Evolutionary conservation across 2,888 invertebrate genomes (phyloP), one percentile per base, ranked within the genome.

Genomic region (Oligia latruncula): DNA sequence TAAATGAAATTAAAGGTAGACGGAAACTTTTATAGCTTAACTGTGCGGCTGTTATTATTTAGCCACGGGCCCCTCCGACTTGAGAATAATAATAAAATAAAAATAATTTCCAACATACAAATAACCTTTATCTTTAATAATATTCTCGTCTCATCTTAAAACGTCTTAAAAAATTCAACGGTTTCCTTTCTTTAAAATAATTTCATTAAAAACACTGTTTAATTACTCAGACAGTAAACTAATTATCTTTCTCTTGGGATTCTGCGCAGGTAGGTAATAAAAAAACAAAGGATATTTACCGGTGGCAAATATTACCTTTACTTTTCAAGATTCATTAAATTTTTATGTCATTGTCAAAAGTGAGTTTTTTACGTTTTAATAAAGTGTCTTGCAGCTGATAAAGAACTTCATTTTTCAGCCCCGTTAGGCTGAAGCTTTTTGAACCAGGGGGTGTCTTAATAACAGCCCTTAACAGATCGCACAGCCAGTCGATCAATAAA

Each of bases 301-400:
- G 13, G 6, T n/a, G 58, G 23, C 55, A 85, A 81, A 85, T 65
- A 81, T 72, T 74, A 74, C 71, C 60, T 60, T 65, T 68, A 81
- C 77, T 84, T 74, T 84, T 85, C 71, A 68, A 71, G 71, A 81
- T 77, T 85, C 71, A 77, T 85, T 77, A 74, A 52, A 60, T 64
- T 67, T 73, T 85, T 35, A 74, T 71, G 60, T 46, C n/a, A 40
- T 71, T 40, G 29, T 29, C 29, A 29, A 68, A 77, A 77, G 71
- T 65, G 43, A 60, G 46, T 46, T 58, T 71, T 58, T 55, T 62
- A 77, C 60, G 65, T 65, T 81, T 64, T 73, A 78, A 83, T 60
- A 3, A 78, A 83, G 62, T 83, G 49, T 60, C 35, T 49, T 64
- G 49, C 15, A 62, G 60, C 66, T 40, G 13, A 68, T 76, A 55